A percentile compares a stretch with the other conserved stretches of the same genome.
Evolutionary conservation across 2,888 invertebrate genomes (phyloP).

Genomic region (Watsonalla cultraria): DNA sequence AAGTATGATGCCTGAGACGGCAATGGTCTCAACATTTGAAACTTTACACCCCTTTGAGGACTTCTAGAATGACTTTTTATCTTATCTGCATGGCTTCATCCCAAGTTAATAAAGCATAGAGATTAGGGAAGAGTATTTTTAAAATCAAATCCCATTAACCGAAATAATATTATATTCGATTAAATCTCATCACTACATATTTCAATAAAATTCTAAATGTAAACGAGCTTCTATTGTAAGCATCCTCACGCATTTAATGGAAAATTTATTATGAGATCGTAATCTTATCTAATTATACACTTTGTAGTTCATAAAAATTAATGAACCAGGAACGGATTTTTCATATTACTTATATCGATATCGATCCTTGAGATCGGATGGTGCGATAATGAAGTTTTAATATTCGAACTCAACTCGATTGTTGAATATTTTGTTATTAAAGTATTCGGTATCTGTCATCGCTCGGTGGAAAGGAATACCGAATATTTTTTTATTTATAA

Average conservation of each 20-base stretch:
- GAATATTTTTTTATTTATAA: no score
- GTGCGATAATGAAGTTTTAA: slow-evolving; percentile 34
- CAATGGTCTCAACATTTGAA: no score
- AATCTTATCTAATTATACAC: slow-evolving; percentile 47
- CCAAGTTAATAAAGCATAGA: no score
- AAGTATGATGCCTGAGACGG: no score
- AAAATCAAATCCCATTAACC: background rate
- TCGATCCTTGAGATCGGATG: slow-evolving; percentile 39
- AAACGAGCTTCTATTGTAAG: slow-evolving; percentile 16
- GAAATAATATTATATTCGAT: background rate
- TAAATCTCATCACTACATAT: background rate
- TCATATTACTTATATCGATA: slow-evolving; percentile 22
- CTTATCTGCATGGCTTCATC: no score
- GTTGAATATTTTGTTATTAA: background rate
- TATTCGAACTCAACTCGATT: slow-evolving; percentile 11
- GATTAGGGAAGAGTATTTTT: no score
- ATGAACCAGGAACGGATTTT: slow-evolving; percentile 40
- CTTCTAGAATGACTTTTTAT: no score
- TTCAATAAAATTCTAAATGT: slow-evolving; percentile 12
- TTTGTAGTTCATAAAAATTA: slow-evolving; percentile 52
- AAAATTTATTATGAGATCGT: slow-evolving; percentile 37
- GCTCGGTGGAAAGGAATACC: no score
- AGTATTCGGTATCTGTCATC: background rate
- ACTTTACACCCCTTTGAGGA: no score
- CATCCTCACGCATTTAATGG: slow-evolving; percentile 17